Evolutionary conservation across 2,888 invertebrate species (phyloP), one percentile per base, ranked within the genome.

Genomic region (Rhodophaea formosa): DNA sequence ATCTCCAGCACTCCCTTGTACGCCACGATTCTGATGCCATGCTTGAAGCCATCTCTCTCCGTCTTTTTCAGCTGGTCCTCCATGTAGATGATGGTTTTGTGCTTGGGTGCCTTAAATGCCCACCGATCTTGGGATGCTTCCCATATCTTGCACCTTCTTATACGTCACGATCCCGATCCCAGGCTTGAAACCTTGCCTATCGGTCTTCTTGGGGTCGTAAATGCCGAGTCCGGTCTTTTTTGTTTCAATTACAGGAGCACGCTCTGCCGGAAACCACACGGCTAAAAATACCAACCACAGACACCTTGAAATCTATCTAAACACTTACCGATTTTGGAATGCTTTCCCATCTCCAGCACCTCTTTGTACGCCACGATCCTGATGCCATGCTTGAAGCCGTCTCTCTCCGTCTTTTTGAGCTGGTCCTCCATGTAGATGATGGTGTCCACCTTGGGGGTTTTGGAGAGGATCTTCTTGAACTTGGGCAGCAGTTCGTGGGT

Each of bases 401-500:
- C 88, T 0, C 91, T 91, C 30, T 95, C 95, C 2, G 96, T 94
- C 62, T 92, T 86, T 71, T 94, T 94, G 66, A 97, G 90, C 82
- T 97, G 97, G 87, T 97, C 97, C 83, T 97, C 97, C 95, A 98
- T 96, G 80, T 94, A 97, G 71, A 97, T 93, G 63, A 97, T 92
- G 59, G 95, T 96, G 71, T 94, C 94, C 0, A 99, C 95, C n/a
- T 68, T 70, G 0, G 97, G 96, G 42, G 96, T 95, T 71, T 93
- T 91, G 0, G 88, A 85, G 49, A 98, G 90, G 65, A 98, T 93
- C 65, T 93, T 93, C 84, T 94, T 95, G 86, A 99, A 96, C 90
- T 98, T 99, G 52, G 97, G 96, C 82, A 99, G 91, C 58, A 99
- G 93, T 62, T 98, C 97, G 83, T 96, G 96, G 32, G 97, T 95